Evolutionary conservation across 2,113 vertebrate species (phyloP).

Genomic region (Carlito syrichta): DNA sequence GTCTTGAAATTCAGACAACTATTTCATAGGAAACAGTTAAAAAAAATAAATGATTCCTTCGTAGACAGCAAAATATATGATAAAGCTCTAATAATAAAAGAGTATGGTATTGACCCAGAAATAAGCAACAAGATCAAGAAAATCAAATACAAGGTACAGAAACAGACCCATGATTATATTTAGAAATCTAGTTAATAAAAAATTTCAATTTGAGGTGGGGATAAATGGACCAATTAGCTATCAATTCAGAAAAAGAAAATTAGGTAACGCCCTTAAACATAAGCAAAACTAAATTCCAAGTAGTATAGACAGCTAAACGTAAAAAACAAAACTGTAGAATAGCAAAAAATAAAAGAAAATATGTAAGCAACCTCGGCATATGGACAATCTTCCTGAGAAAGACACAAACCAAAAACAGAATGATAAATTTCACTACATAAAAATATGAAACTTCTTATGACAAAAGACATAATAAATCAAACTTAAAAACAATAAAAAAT

Average conservation of each 20-base stretch:
- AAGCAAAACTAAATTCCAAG: not conserved
- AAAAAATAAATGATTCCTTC: not conserved
- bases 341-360: not conserved
- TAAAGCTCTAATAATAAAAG: not conserved
- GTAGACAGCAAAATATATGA: not conserved
- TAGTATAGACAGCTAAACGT: not conserved
- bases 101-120: not conserved
- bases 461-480: not conserved
- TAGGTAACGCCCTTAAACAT: not conserved
- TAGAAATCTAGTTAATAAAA: constrained; percentile 31
- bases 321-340: not conserved
- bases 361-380: not conserved
- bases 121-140: not conserved
- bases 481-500: not conserved
- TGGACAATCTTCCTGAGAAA: not conserved
- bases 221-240: not conserved
- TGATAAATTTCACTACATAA: not conserved
- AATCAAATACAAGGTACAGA: not conserved
- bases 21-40: not conserved
- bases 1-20: not conserved
- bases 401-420: not conserved
- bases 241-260: constrained; percentile 21
- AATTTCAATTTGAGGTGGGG: not conserved
- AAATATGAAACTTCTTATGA: not conserved
- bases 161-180: not conserved